These are phyloP conservation scores for Camponotus floridanus DNA, from an alignment of 1,140 invertebrate species.

Conservation along the genomic window DNA sequence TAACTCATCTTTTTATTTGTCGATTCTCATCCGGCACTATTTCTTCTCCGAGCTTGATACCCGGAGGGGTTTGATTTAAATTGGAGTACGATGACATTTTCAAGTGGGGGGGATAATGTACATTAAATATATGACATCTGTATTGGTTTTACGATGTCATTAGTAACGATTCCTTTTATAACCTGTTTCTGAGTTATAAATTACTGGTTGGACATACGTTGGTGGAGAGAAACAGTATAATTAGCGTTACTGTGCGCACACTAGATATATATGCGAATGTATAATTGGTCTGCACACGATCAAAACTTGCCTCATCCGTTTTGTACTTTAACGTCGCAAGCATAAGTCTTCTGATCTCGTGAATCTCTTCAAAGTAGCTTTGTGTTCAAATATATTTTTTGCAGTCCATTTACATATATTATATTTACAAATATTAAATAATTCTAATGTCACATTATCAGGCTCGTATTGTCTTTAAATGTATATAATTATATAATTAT, in stretches of 20 bases:
- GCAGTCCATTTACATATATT: constrained; percentile 2
- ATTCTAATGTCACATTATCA: constrained; percentile 9
- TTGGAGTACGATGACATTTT: constrained; percentile 50
- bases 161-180: constrained; percentile 72
- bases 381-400: constrained; percentile 41
- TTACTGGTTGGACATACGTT: constrained; percentile 54
- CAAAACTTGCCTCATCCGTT: constrained; percentile 64
- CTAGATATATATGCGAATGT: constrained; percentile 50
- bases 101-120: constrained; percentile 51
- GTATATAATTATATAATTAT: neutral
- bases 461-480: neutral
- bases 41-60: constrained; percentile 34
- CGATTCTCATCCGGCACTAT: constrained; percentile 49
- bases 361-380: constrained; percentile 37
- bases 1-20: constrained; percentile 49
- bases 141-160: constrained; percentile 70
- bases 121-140: constrained; percentile 57
- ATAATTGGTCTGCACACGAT: constrained; percentile 67
- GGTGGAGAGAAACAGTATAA: constrained; percentile 64
- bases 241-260: constrained; percentile 60
- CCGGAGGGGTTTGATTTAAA: constrained; percentile 45
- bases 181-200: constrained; percentile 73
- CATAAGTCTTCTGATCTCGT: constrained; percentile 46
- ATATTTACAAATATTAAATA: neutral
- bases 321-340: constrained; percentile 41